These are phyloP conservation scores for Ormyrus pomaceus DNA, from an alignment of 2,888 invertebrate species.

Conservation along the genomic window DNA sequence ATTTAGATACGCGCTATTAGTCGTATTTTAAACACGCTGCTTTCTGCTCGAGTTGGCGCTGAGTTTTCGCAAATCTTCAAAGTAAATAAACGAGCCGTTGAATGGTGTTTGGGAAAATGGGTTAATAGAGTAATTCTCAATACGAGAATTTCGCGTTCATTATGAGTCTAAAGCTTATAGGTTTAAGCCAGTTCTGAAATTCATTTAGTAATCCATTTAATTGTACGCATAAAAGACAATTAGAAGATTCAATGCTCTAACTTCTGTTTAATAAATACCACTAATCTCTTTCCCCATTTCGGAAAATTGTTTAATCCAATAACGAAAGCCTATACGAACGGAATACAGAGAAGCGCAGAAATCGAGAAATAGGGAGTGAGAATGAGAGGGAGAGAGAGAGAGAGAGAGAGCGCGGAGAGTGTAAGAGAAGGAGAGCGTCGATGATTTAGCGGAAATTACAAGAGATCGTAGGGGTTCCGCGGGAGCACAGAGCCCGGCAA, in stretches of 20 bases:
- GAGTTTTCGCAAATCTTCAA: no score
- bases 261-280: constrained; percentile 26
- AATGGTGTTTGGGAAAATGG: no score
- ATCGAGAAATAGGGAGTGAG: not conserved
- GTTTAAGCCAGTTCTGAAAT: no score
- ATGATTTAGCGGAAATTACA: constrained; percentile 56
- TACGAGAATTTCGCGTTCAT: no score
- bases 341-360: not conserved
- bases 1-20: no score
- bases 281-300: not conserved
- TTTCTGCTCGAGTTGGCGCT: no score
- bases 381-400: not conserved
- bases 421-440: not conserved
- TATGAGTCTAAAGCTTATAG: no score
- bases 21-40: no score
- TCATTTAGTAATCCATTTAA: not conserved
- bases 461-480: constrained; percentile 12
- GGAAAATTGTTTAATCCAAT: constrained; percentile 35
- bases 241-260: not conserved
- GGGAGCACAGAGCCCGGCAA: constrained; percentile 59
- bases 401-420: not conserved
- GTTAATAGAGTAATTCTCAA: no score
- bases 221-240: not conserved
- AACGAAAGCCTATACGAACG: not conserved
- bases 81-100: no score